Base-by-base conservation (phyloP, 1,140 invertebrate genomes). In the Drosophila serrata region DNA sequence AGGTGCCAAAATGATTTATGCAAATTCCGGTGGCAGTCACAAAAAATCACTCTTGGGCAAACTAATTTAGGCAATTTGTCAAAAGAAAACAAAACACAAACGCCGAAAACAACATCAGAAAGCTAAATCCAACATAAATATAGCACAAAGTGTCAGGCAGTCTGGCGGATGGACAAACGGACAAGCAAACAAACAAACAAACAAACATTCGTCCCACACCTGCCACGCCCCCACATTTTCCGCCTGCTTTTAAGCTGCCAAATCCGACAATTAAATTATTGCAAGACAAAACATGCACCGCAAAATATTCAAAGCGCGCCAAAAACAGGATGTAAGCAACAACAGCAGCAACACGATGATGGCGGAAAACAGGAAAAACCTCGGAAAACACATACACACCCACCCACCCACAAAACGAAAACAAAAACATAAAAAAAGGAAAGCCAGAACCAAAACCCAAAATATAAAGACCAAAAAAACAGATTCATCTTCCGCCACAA, bases 251-350 rank as follows among this genome's bases (percentile, higher is more conserved):
- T 84, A 90, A 88, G 85, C 84, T 88, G 76, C 74, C 81, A 88
- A 88, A 88, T 88, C 85, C 85, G 85, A 88, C 85, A 88, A 88
- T 88, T 88, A 88, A 88, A 88, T 88, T 88, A 88, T 88, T 90
- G 81, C 85, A 88, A 79, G 81, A 81, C 78, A 90, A 90, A 88
- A 88, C 85, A 88, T 75, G 74, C 77, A 64, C 77, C 85, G 80
- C 85, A 88, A 90, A 90, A 90, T 90, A 90, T 90, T 90, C 85
- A 90, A 90, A 90, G 87, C 80, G 81, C 85, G 81, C 85, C 85
- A 84, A 84, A 90, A 90, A 81, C 85, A 90, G 85, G 78, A 84
- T 90, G 85, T 90, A 79, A 90, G 17, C 40, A 19, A 19, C 40
- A 42, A 8, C 40, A 61, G 68, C 69, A 73, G 48, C 74, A 62